Percentiles rank a stretch among this genome's conserved stretches.
These are phyloP conservation scores for Eugnorisma glareosa DNA, from an alignment of 2,888 invertebrate species.

Conservation along the genomic window DNA sequence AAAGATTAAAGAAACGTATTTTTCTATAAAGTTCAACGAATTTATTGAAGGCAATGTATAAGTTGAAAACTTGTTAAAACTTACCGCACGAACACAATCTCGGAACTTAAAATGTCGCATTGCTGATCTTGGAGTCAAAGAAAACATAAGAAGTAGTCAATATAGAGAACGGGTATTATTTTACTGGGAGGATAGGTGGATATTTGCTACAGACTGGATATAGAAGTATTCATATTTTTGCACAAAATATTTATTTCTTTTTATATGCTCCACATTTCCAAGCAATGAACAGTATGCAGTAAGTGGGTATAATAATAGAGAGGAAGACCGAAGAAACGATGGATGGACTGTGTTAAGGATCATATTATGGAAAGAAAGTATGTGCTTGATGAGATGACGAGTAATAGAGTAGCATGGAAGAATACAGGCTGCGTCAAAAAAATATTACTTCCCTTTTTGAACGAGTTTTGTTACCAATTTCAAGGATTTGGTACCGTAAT, in stretches of 20 bases:
- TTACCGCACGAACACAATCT: conserved; percentile 53
- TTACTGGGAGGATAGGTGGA: conserved; percentile 9
- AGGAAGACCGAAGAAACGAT: too few relatives aligned
- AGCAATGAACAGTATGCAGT: too few relatives aligned
- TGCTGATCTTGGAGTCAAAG: conserved; percentile 47
- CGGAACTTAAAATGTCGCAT: conserved; percentile 58
- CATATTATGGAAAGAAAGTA: too few relatives aligned
- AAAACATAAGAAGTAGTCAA: conserved; percentile 38
- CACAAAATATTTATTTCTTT: too few relatives aligned
- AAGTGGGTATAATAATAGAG: too few relatives aligned
- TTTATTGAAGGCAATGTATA: conserved; percentile 56
- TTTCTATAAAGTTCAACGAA: conserved; percentile 39
- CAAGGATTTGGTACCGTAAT: too few relatives aligned
- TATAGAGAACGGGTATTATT: conserved; percentile 28
- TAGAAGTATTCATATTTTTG: conserved; percentile 17
- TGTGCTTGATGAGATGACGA: too few relatives aligned
- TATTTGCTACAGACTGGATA: not conserved
- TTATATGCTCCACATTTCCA: not conserved
- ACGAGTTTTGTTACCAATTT: too few relatives aligned
- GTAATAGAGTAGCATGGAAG: too few relatives aligned
- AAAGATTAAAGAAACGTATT: conserved; percentile 18
- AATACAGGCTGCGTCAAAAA: too few relatives aligned
- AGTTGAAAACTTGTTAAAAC: conserved; percentile 63
- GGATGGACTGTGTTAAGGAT: too few relatives aligned
- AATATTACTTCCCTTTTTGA: too few relatives aligned